These are phyloP conservation scores for Spilarctia lutea DNA, from an alignment of 2,888 invertebrate genomes.

Conservation along the genomic window DNA sequence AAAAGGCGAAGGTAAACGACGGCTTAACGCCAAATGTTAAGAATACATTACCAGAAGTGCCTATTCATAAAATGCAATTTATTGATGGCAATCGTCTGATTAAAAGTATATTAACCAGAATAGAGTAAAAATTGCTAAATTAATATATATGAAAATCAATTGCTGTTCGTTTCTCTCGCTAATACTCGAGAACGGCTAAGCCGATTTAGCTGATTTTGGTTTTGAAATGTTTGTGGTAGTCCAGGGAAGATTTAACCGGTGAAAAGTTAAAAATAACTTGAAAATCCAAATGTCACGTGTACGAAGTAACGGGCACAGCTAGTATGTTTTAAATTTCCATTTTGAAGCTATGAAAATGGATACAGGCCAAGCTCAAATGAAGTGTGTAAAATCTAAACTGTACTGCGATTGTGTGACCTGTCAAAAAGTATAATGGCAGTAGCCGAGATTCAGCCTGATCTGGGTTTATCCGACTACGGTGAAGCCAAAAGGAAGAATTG, in stretches of 20 bases:
- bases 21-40: slow-evolving; percentile 26
- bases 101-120: neutral
- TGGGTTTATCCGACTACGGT: no score
- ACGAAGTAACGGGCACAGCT: no score
- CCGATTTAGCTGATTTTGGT: no score
- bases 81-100: neutral
- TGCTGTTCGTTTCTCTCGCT: no score
- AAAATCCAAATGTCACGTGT: no score
- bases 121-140: neutral
- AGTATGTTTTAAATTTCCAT: no score
- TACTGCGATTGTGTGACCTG: neutral
- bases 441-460: neutral
- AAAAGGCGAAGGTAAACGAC: slow-evolving; percentile 53
- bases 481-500: no score
- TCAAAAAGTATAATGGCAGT: neutral
- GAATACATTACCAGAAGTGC: slow-evolving; percentile 25
- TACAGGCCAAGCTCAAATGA: neutral
- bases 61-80: slow-evolving; percentile 8
- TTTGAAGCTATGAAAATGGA: neutral
- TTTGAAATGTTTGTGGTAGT: no score
- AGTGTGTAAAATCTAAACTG: neutral
- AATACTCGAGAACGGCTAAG: no score
- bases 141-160: no score
- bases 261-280: no score
- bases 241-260: no score